Evolutionary conservation across 1,140 invertebrate genomes (phyloP), one percentile per base, ranked within the genome.

Genomic region (Brachionus rubens): DNA sequence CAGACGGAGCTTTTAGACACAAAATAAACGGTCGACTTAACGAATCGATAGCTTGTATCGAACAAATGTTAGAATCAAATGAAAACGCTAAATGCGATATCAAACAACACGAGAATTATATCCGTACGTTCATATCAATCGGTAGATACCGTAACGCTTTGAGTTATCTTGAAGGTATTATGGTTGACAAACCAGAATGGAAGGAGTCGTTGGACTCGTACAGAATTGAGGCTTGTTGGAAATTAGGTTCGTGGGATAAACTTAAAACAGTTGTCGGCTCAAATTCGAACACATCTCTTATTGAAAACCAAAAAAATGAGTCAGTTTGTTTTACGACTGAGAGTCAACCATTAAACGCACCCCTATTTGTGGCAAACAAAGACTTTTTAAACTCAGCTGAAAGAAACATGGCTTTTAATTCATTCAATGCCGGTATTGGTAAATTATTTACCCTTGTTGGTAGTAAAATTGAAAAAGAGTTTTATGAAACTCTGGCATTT

Each of bases 181-280:
- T 75, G 48, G 40, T 46, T 10, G 48, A 75, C 3, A 43, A 82
- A 14, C 80, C 81, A 10, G 78, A 82, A 14, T 85, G 85, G 82
- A 80, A 78, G 3, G 56, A 80, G 0, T 78, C 83, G 41, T 70
- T 88, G 21, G 83, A 86, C 77, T 78, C 84, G 10, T 87, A 83
- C 76, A 82, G 85, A 76, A 88, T 91, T 0, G 94, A 98, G 82
- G 89, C 92, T 0, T 87, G 93, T 24, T 96, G 92, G 92, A 89
- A 91, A 79, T 85, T 96, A 5, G 90, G 90, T 3, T 88, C 90
- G 77, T 96, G 92, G 84, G 89, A 91, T 6, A 76, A 59, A 36
- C 16, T 72, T 6, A 72, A 72, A 54, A 21, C 14, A 6, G 50
- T 72, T 14, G 7, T 54, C 0, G 28, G 19, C 1, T 56, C 16